Percentiles rank a stretch among this genome's conserved stretches.
These are phyloP conservation scores for Heliothis peltigera DNA, from an alignment of 2,888 invertebrate species.

Conservation along the genomic window DNA sequence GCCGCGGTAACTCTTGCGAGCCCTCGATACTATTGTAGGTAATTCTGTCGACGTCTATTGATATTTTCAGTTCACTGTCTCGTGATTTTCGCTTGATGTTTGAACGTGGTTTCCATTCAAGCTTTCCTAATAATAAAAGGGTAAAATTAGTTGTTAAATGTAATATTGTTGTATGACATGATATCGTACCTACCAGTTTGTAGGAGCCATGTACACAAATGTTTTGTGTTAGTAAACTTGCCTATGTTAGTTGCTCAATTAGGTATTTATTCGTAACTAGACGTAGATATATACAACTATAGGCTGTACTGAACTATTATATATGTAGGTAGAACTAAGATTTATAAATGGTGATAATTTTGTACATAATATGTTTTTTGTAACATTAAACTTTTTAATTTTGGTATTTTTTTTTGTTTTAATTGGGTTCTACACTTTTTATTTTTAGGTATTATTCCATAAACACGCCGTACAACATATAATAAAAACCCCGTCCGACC, in stretches of 20 bases:
- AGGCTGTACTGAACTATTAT: conserved; percentile 53
- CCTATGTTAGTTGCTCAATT: conserved; percentile 69
- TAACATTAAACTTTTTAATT: conserved; percentile 53
- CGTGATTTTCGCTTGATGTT: no score
- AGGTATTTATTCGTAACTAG: conserved; percentile 69
- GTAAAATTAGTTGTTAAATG: conserved; percentile 22
- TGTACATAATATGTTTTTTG: conserved; percentile 63
- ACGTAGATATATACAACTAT: conserved; percentile 40
- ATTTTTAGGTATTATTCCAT: no score
- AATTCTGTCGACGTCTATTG: no score
- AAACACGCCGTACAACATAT: no score
- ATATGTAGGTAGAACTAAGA: conserved; percentile 46
- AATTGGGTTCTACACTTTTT: no score
- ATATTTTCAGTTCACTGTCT: no score
- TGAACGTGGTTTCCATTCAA: conserved; percentile 5
- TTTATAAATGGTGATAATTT: conserved; percentile 60
- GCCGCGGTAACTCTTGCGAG: no score
- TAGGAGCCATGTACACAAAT: conserved; percentile 73
- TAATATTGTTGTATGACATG: conserved; percentile 51
- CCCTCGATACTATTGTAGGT: no score
- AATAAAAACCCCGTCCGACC: no score
- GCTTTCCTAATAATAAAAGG: conserved; percentile 29
- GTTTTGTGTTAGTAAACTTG: conserved; percentile 63
- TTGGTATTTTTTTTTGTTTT: conserved; percentile 49
- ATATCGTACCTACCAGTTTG: conserved; percentile 75